Evolutionary conservation across 2,113 vertebrate species (phyloP), one percentile per base, ranked within the genome.

Genomic region (Hippocampus zosterae): DNA sequence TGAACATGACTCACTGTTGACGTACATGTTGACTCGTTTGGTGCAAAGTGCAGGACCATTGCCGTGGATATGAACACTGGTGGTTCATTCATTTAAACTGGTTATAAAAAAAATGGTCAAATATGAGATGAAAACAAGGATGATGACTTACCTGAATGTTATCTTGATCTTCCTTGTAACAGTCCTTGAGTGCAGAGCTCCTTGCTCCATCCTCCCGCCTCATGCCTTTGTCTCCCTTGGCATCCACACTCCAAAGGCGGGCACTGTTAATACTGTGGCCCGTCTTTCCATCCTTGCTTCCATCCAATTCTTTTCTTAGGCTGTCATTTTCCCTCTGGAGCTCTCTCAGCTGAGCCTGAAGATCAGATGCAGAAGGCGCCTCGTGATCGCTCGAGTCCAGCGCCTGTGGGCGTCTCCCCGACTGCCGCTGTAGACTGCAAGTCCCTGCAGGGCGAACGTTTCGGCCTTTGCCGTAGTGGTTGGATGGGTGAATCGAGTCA

Each of bases 241-340:
- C 87, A 72, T 98, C 96, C 0, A 94, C 94, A 85, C 95, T 96
- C 95, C 97, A 98, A 87, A 98, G 96, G 74, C 94, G 96, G 79
- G 96, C 95, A 74, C 93, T 95, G 76, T 96, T 98, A 89, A 92
- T 90, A 63, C 93, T 93, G 37, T 93, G 93, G 3, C 94, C 93
- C 65, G 92, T 85, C 86, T 94, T 94, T 83, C 93, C 95, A 72
- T 96, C 94, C 82, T 94, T 96, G 9, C 80, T 82, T 52, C 93
- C 92, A 48, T 98, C 95, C 19, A 97, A 90, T 65, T 98, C 96
- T 87, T 94, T 94, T 83, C 94, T 92, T 55, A 98, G 93, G 70
- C 91, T 91, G 69, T 97, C 93, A 1, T 98, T 98, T 85, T 98
- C 96, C 78, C 94, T 91, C 88, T 96, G 94, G 41, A 98, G 89